A percentile compares a stretch with the other conserved stretches of the same genome.
These are phyloP conservation scores for Cataglyphis cursor DNA, from an alignment of 2,888 invertebrate species.

Conservation along the genomic window DNA sequence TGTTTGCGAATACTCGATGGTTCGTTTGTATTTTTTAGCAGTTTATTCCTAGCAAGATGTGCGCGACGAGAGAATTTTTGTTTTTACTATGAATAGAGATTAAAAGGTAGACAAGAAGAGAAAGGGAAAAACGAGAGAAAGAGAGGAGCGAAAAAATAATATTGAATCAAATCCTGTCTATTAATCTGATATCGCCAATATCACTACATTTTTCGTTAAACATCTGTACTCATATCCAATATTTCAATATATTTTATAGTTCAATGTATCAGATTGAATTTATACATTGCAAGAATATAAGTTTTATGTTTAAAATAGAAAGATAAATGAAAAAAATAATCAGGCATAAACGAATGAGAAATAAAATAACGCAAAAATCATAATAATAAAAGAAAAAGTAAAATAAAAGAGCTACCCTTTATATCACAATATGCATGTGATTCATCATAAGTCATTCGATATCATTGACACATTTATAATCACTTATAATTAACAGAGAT, in stretches of 20 bases:
- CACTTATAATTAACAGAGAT: background rate
- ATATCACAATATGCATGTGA: background rate
- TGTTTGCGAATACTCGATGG: constrained; percentile 86
- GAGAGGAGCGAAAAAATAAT: background rate
- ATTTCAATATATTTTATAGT: background rate
- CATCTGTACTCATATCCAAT: background rate
- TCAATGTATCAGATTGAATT: background rate
- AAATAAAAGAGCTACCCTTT: background rate
- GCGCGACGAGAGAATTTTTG: background rate
- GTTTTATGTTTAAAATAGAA: background rate
- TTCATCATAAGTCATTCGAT: background rate
- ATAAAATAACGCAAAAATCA: background rate
- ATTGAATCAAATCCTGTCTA: background rate
- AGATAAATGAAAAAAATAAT: background rate
- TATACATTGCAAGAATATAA: background rate
- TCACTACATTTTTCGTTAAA: background rate
- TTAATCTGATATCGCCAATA: background rate
- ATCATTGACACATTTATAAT: background rate
- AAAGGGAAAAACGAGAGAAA: no score
- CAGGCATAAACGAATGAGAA: background rate
- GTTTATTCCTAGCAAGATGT: constrained; percentile 17
- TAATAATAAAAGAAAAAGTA: background rate
- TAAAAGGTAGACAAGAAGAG: background rate
- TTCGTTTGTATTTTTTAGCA: constrained; percentile 75
- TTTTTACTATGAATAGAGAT: background rate